These are phyloP conservation scores for Caenorhabditis sp. DNA, from an alignment of 2,888 invertebrate species.

Conservation along the genomic window DNA sequence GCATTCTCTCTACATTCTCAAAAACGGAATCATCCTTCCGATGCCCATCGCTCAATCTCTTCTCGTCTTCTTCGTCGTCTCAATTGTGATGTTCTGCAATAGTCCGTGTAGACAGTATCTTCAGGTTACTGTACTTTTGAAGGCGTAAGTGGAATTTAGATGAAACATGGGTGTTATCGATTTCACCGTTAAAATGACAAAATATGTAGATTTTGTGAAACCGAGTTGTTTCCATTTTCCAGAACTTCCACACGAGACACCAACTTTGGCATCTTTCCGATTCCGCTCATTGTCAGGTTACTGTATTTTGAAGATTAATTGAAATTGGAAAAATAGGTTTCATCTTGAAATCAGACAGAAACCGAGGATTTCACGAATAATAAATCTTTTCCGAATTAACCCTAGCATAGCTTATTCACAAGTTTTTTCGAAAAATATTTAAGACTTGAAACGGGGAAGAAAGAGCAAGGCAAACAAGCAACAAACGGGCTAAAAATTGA, in stretches of 20 bases:
- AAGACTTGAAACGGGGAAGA: too few relatives aligned
- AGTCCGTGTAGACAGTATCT: conserved; percentile 39
- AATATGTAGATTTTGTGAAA: background rate
- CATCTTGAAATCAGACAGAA: too few relatives aligned
- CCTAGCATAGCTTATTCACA: too few relatives aligned
- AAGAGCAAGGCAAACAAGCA: too few relatives aligned
- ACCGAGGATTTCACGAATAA: too few relatives aligned
- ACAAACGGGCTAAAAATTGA: too few relatives aligned
- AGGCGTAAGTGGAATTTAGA: conserved; percentile 29
- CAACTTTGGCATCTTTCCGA: conserved; percentile 16
- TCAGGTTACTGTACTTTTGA: conserved; percentile 31
- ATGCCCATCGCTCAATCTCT: conserved; percentile 21
- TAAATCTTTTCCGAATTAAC: too few relatives aligned
- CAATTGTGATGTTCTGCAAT: conserved; percentile 34
- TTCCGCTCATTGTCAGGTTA: conserved; percentile 10
- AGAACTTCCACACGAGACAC: conserved; percentile 14
- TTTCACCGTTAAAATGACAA: too few relatives aligned
- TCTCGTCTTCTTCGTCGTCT: conserved; percentile 29
- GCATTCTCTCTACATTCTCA: conserved; percentile 45
- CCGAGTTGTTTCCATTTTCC: background rate
- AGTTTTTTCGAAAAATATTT: too few relatives aligned
- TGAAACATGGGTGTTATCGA: too few relatives aligned
- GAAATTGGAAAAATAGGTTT: too few relatives aligned
- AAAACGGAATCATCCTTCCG: conserved; percentile 38
- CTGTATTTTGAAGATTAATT: too few relatives aligned